phyloP scores from a whole-genome alignment of 1,140 invertebrate genomes.

The Macrostomum lignano region DNA sequence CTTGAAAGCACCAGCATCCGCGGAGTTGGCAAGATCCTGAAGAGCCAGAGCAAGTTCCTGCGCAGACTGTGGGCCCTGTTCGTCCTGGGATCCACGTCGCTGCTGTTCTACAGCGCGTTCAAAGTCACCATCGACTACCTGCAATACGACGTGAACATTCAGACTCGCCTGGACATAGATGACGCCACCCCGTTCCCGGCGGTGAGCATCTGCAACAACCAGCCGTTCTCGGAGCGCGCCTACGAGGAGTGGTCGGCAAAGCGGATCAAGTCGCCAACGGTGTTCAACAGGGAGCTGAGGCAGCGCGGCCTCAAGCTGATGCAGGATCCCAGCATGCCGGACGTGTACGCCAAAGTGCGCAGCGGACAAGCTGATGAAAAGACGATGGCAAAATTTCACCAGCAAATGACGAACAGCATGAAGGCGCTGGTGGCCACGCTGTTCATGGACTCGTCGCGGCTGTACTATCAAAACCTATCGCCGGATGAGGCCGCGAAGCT shows the following conservation, averaged over 20 bases:
- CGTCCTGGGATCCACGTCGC: neutral
- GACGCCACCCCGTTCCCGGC: conserved; percentile 2
- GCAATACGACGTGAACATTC: conserved; percentile 3
- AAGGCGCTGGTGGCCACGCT: neutral
- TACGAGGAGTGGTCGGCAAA: neutral
- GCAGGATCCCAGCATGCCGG: neutral
- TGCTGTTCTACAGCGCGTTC: neutral
- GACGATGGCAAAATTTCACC: no score
- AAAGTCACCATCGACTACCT: conserved; percentile 1
- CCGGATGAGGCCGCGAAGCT: neutral
- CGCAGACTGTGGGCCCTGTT: conserved; percentile 2
- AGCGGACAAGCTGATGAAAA: no score
- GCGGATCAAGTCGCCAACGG: conserved; percentile 1
- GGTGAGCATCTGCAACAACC: conserved; percentile 3
- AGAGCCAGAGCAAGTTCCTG: conserved; percentile 1
- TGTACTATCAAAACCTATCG: neutral
- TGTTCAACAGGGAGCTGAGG: conserved; percentile 1
- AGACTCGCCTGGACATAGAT: conserved; percentile 6
- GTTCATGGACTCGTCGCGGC: neutral
- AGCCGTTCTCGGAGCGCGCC: conserved; percentile 3
- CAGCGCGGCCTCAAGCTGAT: neutral
- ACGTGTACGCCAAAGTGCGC: no score
- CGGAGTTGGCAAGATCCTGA: conserved; percentile 3
- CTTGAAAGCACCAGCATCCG: conserved; percentile 4
- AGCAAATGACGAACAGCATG: neutral